Conservation (phyloP, 2,888 invertebrate species). For the Dolichopus griseipennis region DNA sequence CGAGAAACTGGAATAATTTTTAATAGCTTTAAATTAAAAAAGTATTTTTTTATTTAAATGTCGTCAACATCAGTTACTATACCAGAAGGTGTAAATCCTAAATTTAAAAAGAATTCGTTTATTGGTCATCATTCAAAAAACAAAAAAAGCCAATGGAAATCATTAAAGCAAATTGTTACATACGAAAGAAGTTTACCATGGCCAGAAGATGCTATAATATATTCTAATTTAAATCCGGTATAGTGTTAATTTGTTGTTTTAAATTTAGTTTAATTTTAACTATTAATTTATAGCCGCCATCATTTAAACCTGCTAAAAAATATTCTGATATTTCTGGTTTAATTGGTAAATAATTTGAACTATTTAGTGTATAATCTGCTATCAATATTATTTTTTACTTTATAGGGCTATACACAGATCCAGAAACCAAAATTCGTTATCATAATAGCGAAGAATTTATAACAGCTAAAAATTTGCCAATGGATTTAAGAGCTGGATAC, state of each 20-base stretch:
- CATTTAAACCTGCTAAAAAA: conserved; percentile 83
- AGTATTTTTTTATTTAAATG: too few relatives aligned
- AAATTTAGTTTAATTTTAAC: conserved; percentile 53
- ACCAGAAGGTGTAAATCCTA: neutral
- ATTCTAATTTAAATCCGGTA: conserved; percentile 18
- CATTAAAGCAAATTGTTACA: conserved; percentile 77
- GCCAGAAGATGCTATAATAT: conserved; percentile 67
- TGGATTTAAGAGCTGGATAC: conserved; percentile 87
- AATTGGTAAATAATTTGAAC: conserved; percentile 46
- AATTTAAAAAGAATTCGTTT: conserved; percentile 7
- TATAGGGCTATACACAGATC: conserved; percentile 67
- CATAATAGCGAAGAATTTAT: conserved; percentile 81
- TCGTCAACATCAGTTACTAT: too few relatives aligned
- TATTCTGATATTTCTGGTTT: conserved; percentile 89
- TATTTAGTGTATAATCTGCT: neutral
- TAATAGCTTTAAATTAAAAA: too few relatives aligned
- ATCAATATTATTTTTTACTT: neutral
- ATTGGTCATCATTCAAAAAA: conserved; percentile 12
- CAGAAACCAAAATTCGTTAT: conserved; percentile 79
- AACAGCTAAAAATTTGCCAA: conserved; percentile 75
- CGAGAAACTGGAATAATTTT: too few relatives aligned
- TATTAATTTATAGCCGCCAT: conserved; percentile 64
- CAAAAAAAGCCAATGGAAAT: conserved; percentile 80
- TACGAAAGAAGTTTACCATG: conserved; percentile 70
- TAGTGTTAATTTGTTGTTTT: conserved; percentile 21